Evolutionary conservation across 2,113 vertebrate genomes (phyloP), one percentile per base, ranked within the genome.

Genomic region (Saccopteryx leptura): DNA sequence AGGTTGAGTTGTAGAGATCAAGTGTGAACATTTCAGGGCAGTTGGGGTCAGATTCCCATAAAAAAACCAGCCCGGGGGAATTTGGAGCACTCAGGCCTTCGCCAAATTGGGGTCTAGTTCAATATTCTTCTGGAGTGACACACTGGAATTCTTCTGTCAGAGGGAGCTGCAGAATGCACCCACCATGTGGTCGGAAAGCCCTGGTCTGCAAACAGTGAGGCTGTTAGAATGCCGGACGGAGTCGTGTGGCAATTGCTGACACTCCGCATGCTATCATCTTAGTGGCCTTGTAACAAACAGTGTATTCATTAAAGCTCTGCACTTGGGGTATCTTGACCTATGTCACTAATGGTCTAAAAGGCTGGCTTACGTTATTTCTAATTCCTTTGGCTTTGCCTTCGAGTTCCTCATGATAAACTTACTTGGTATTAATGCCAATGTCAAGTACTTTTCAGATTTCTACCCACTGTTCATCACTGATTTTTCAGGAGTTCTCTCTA

Each of bases 401-500:
- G 92, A 93, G 90, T 68, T 66, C 88, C 68, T 84, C 52, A 71
- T 87, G 60, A 83, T 78, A 94, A 74, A 93, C 76, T 95, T 19
- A 74, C 33, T 98, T 96, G 92, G 81, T 91, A 92, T 96, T 97
- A 98, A 97, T 97, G 94, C 93, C 87, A 86, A 89, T 98, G 96
- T 97, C 92, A 93, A 97, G 89, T 97, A 96, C 84, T 98, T 98
- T 97, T 97, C 94, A 97, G 82, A 97, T 97, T 98, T 98, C 91
- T 88, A 96, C 61, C 91, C 46, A 96, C 68, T 88, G 71, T 91
- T 97, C 92, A 96, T 97, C 88, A 97, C 91, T 97, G 96, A 97
- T 96, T 98, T 98, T 98, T 97, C 96, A 98, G 95, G 96, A 97
- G 85, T 96, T 97, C 97, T 79, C 96, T 96, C 96, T 94, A 97